These are phyloP conservation scores for Sylvicola cinctus DNA, from an alignment of 2,888 invertebrate genomes.

Conservation along the genomic window DNA sequence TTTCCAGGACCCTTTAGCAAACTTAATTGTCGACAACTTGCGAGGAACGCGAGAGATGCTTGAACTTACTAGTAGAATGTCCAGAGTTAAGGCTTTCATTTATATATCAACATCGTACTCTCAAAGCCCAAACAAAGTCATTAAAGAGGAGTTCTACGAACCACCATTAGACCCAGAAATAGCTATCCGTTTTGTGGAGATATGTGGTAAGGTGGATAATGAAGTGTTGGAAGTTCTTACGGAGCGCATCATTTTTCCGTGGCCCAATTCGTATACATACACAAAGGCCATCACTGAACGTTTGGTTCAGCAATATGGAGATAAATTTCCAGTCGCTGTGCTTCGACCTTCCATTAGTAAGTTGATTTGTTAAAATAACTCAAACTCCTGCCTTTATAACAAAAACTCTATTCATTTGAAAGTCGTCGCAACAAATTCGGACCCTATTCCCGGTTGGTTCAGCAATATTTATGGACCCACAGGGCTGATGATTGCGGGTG, in stretches of 20 bases:
- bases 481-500: slow-evolving; percentile 12
- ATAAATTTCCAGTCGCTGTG: slow-evolving; percentile 10
- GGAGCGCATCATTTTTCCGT: slow-evolving; percentile 11
- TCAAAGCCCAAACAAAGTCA: slow-evolving; percentile 4
- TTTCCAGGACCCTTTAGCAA: slow-evolving; percentile 11
- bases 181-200: slow-evolving; percentile 11
- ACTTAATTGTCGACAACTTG: slow-evolving; percentile 11
- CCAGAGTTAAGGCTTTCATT: slow-evolving; percentile 7
- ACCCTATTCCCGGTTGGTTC: slow-evolving; percentile 12
- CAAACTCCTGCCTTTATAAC: too few relatives aligned
- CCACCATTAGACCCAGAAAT: slow-evolving; percentile 11
- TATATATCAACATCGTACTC: slow-evolving; percentile 15
- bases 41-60: slow-evolving; percentile 13
- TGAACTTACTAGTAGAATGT: slow-evolving; percentile 9
- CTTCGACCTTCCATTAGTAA: slow-evolving; percentile 12
- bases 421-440: slow-evolving; percentile 12
- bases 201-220: slow-evolving; percentile 1
- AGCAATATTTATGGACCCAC: slow-evolving; percentile 6
- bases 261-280: slow-evolving; percentile 14
- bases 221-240: slow-evolving; percentile 8
- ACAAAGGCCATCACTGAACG: slow-evolving; percentile 13
- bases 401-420: background rate
- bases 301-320: slow-evolving; percentile 10
- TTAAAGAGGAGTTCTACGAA: slow-evolving; percentile 12
- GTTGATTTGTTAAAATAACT: background rate